phyloP scores from a whole-genome alignment of 2,113 vertebrate species.

The Rhinoderma darwinii region DNA sequence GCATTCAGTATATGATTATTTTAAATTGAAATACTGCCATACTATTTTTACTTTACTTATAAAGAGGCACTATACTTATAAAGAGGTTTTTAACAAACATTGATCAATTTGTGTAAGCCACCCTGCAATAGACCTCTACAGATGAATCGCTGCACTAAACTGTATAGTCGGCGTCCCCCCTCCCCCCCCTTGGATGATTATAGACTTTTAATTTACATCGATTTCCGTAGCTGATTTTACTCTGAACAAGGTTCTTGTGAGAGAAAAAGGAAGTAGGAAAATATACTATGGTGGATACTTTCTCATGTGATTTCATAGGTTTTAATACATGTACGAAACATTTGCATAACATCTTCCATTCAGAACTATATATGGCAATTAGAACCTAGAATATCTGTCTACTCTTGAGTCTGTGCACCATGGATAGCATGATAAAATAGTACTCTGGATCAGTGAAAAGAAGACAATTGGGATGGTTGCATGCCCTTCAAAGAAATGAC shows the following conservation, averaged over 20 bases:
- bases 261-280: not conserved
- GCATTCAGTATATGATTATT: too few relatives aligned
- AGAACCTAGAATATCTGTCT: not conserved
- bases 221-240: not conserved
- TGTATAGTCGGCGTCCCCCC: too few relatives aligned
- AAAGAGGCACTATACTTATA: too few relatives aligned
- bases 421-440: not conserved
- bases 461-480: not conserved
- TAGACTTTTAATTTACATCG: too few relatives aligned
- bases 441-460: not conserved
- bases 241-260: not conserved
- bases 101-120: too few relatives aligned
- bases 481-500: not conserved
- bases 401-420: not conserved
- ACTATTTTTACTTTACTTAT: too few relatives aligned
- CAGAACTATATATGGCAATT: not conserved
- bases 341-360: not conserved
- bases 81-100: too few relatives aligned
- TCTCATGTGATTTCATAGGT: not conserved
- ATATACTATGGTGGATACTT: not conserved
- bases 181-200: too few relatives aligned
- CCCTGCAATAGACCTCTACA: too few relatives aligned
- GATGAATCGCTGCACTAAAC: too few relatives aligned
- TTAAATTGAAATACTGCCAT: too few relatives aligned
- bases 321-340: not conserved